Base-by-base conservation (phyloP, 2,797 vertebrate species). In the Graptemys geographica region DNA sequence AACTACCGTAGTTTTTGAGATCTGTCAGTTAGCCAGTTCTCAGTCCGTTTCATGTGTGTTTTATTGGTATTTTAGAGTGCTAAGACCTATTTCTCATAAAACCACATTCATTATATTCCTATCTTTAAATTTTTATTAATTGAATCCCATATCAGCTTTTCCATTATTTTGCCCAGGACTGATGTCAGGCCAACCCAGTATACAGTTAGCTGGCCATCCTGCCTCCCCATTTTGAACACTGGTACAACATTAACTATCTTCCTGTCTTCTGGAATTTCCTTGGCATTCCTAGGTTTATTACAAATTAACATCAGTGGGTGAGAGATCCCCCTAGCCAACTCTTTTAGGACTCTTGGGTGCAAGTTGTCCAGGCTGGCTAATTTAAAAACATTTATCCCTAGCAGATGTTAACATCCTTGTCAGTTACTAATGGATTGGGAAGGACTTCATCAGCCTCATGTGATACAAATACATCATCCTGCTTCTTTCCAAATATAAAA, bases 361-460 rank as follows among this genome's bases (percentile, higher is more conserved):
- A 15, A 41, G 33, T 93, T 94, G 9, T 82, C 6, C 53, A 44
- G 65, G 33, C 51, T 4, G 88, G 84, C 8, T 11, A 25, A 84
- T 87, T 91, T 86, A 84, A 84, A 92, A 88, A 56, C 23, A 2
- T 1, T 84, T 93, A 90, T 56, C 51, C 5, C 23, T 53, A 21
- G 10, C 21, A n/a, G 55, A 92, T 90, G 28, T 87, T 94, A 49
- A 13, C 81, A 92, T 52, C 4, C 85, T 95, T 95, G 81, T 92
- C 91, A 87, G 93, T 95, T 94, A 93, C 52, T 56, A 84, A 86
- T n/a, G 15, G 57, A 78, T 47, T 80, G 76, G 81, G 84, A 94
- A 96, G 90, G 8, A 11, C 15, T 82, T 93, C 90, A 83, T 37
- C 65, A 69, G 13, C 65, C 65, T n/a, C 33, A 69, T 37, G n/a